Conservation (phyloP, 2,113 vertebrate species). For the Ceuthmochares aereus region DNA sequence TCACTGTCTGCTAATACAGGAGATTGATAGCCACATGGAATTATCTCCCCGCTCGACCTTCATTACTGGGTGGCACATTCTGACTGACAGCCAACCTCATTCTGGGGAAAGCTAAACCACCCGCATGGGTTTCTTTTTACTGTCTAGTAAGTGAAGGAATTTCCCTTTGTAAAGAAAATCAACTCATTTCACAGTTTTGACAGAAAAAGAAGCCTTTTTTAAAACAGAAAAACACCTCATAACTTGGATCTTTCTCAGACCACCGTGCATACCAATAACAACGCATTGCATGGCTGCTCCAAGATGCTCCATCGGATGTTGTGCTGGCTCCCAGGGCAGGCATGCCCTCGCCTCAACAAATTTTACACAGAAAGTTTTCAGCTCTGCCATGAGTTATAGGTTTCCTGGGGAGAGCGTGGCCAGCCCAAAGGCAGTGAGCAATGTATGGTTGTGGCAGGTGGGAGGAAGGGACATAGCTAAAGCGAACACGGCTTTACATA, state of each 20-base stretch:
- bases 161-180: slow-evolving; percentile 4
- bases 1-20: slow-evolving; percentile 72
- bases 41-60: slow-evolving; percentile 72
- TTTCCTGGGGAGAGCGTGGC: not conserved
- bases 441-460: not conserved
- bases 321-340: fast-evolving
- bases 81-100: slow-evolving; percentile 67
- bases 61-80: slow-evolving; percentile 51
- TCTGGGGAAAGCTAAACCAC: slow-evolving; percentile 56
- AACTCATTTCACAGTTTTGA: not conserved
- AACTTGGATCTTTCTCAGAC: not conserved
- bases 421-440: not conserved
- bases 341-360: not conserved
- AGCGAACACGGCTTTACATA: fast-evolving
- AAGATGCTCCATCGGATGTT: not conserved
- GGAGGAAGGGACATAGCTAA: not conserved
- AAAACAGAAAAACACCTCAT: not conserved
- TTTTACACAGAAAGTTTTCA: not conserved
- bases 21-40: slow-evolving; percentile 74
- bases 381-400: not conserved
- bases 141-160: slow-evolving; percentile 2
- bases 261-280: not conserved
- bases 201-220: not conserved
- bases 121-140: not conserved
- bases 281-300: fast-evolving